Evolutionary conservation across 2,797 vertebrate genomes (phyloP), one percentile per base, ranked within the genome.

Genomic region (Hydrocynus forskahlii): DNA sequence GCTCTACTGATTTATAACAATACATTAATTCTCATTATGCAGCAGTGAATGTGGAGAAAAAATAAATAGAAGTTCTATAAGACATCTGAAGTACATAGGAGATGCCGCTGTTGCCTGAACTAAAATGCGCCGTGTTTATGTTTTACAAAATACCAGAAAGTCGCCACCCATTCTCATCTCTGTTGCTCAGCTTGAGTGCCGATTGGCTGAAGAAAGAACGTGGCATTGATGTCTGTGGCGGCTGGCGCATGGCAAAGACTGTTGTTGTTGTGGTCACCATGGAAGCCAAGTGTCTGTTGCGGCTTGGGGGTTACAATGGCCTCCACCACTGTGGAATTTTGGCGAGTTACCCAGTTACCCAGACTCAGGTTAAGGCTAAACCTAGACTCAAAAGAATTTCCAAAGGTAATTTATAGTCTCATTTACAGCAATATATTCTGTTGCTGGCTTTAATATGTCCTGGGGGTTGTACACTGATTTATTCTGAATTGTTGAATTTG

Each of bases 201-300:
- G 71, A 79, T 52, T 80, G 82, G 85, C 59, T 81, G 13, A 62
- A 71, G 57, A 64, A 38, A 73, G 64, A 77, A 55, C 81, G 69
- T 81, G 84, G 73, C 84, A 76, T 79, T 71, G 78, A 78, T 3
- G n/a, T 77, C 7, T 45, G 38, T 12, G 59, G 52, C 19, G 2
- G 3, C 79, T 21, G 75, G 60, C 76, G 74, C 52, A 17, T 21
- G 66, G 8, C 2, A 7, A 59, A 59, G n/a, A 23, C 55, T 21
- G 16, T 85, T 45, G 60, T 50, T 93, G 89, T 91, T 89, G 86
- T 88, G 83, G 90, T 92, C 89, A 75, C 86, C 83, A 88, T 88
- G 80, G 88, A 55, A 84, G 91, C 50, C 1, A 64, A 63, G 14
- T 43, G 25, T 35, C 78, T 69, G 55, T 19, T 29, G 55, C 10